Evolutionary conservation across 1,140 invertebrate genomes (phyloP), one percentile per base, ranked within the genome.

Genomic region (Cryptotermes secundus): DNA sequence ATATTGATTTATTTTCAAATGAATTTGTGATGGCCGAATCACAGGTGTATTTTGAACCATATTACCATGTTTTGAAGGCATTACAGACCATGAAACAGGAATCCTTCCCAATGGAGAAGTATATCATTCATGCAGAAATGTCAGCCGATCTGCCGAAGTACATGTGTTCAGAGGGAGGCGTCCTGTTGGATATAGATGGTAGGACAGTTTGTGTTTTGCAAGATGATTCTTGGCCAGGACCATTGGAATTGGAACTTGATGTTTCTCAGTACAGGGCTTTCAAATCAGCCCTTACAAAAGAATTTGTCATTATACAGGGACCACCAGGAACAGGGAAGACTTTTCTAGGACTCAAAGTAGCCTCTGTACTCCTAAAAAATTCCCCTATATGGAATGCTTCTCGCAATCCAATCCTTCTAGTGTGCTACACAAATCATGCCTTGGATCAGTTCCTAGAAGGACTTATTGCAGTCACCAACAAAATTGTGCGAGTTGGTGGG

Each of bases 11-110:
- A 83, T 90, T 89, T 83, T 87, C 89, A 34, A 86, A 84, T 4
- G 81, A 88, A 19, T 92, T 92, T 85, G 88, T 92, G 3, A 93
- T 95, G 93, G 90, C 94, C 34, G 93, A 95, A 88, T 92, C 92
- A 45, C 92, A 92, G 84, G 92, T 93, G 22, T 95, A 94, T 87
- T 95, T 94, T 88, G 93, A 95, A 87, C 93, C 94, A 0, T 95
- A 95, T 87, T 90, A 91, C 80, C 92, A 92, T 72, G 92, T 94
- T 0, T 89, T 95, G 49, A 92, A 91, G 83, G 93, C 91, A 26
- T 86, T 95, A 2, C 91, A 94, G 86, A 89, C 89, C 7, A 91
- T 92, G 53, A 88, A 88, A 42, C 87, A 90, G 0, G 86, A 91
- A 12, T 88, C 91, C 81, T 92, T 95, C 87, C 87, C 88, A 3